Evolutionary conservation across 2,888 invertebrate species (phyloP).

Genomic region (Andrena camellia): DNA sequence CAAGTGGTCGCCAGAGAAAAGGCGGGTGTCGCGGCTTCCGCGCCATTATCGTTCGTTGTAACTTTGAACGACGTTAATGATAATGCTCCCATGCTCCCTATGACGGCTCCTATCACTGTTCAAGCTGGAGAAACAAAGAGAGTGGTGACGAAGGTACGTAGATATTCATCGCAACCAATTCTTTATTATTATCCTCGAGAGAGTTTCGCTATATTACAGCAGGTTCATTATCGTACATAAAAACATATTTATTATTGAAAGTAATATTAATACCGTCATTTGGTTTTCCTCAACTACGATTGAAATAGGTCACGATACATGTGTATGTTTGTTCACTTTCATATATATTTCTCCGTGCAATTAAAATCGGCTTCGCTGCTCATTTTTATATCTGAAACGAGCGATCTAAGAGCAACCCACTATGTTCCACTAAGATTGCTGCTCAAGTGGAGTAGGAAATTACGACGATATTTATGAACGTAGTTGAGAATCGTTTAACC

Average conservation of each 20-base stretch:
- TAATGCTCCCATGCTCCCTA: conserved; percentile 93
- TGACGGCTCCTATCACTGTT: conserved; percentile 92
- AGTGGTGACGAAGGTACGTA: conserved; percentile 89
- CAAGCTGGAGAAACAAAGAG: conserved; percentile 91
- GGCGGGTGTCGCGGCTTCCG: conserved; percentile 92
- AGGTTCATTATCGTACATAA: neutral
- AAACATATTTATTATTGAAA: neutral
- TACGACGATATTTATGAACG: conserved; percentile 24
- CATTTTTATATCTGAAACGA: neutral
- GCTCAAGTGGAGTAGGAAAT: conserved; percentile 14
- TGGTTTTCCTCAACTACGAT: neutral
- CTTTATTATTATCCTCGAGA: neutral
- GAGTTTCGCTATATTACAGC: neutral
- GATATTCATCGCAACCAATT: neutral
- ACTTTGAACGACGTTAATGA: conserved; percentile 93
- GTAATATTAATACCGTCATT: neutral
- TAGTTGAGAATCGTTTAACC: conserved; percentile 19
- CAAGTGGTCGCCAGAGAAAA: conserved; percentile 95
- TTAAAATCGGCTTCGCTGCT: neutral
- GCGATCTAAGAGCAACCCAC: neutral
- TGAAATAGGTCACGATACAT: neutral
- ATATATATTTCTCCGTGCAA: neutral
- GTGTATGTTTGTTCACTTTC: no score
- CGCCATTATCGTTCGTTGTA: conserved; percentile 92
- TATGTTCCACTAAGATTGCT: conserved; percentile 8